Evolutionary conservation across 2,888 invertebrate genomes (phyloP).

Genomic region (Escarpia spicata): DNA sequence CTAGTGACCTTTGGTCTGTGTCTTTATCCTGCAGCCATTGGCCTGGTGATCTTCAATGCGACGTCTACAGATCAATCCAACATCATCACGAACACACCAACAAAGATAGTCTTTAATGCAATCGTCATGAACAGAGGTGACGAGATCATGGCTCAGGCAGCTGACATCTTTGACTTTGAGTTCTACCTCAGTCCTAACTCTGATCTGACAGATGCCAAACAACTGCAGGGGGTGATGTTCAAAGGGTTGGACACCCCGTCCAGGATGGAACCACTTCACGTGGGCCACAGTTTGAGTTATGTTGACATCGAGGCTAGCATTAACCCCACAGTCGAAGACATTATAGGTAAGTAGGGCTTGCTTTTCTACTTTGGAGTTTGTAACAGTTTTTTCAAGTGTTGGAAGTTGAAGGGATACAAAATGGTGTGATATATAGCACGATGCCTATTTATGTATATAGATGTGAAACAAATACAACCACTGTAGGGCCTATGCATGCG

Average conservation of each 20-base stretch:
- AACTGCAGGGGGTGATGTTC: background rate
- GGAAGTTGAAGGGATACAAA: too few relatives aligned
- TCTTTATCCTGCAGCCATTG: background rate
- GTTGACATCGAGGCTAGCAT: background rate
- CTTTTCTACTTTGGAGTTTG: background rate
- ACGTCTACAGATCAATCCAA: background rate
- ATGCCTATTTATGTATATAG: too few relatives aligned
- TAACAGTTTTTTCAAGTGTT: background rate
- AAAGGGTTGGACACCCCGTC: background rate
- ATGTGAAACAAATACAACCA: too few relatives aligned
- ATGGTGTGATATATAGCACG: too few relatives aligned
- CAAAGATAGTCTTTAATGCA: background rate
- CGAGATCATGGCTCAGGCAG: background rate
- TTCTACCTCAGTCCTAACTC: background rate
- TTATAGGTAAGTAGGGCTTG: background rate
- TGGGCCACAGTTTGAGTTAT: background rate
- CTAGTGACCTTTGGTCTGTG: too few relatives aligned
- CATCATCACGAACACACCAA: background rate
- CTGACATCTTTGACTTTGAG: background rate
- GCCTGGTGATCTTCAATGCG: background rate
- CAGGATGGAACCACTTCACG: background rate
- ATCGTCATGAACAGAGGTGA: conserved; percentile 18
- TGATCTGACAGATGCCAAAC: background rate
- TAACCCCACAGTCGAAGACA: background rate
- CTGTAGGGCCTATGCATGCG: too few relatives aligned